Conservation (phyloP, 2,888 invertebrate species). For the Orthosia incerta region DNA sequence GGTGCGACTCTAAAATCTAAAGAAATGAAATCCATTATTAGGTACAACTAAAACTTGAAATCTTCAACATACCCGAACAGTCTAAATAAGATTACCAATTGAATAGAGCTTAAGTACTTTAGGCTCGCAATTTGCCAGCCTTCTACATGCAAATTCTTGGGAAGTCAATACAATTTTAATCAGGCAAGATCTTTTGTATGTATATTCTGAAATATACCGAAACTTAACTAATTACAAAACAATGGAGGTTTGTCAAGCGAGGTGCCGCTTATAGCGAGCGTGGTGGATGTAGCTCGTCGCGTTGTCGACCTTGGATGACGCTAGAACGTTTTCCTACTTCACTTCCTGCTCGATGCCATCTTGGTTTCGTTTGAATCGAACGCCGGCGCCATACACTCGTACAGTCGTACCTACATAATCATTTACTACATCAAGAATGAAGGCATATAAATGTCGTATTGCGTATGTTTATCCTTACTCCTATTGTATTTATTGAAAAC, state of each 20-base stretch:
- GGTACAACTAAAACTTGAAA: constrained; percentile 5
- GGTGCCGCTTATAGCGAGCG: constrained; percentile 75
- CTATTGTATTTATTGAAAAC: constrained; percentile 12
- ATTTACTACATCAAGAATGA: constrained; percentile 17
- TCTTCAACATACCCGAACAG: not conserved
- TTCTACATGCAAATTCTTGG: constrained; percentile 34
- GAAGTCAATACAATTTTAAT: constrained; percentile 46
- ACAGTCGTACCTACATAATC: constrained; percentile 23
- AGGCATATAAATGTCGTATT: constrained; percentile 16
- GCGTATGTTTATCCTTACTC: constrained; percentile 4
- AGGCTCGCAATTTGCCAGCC: constrained; percentile 11
- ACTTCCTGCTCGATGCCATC: constrained; percentile 89
- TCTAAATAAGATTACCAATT: constrained; percentile 4
- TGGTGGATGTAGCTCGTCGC: constrained; percentile 81
- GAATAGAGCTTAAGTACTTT: not conserved
- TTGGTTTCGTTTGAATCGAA: constrained; percentile 77
- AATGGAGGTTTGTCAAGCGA: constrained; percentile 78
- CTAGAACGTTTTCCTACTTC: constrained; percentile 88
- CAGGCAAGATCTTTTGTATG: constrained; percentile 49
- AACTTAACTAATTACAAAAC: constrained; percentile 82
- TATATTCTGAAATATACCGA: constrained; percentile 71
- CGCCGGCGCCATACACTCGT: constrained; percentile 69
- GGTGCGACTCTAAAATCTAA: constrained; percentile 13
- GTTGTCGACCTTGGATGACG: constrained; percentile 86
- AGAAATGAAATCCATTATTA: not conserved